Base-by-base conservation (phyloP, 2,888 invertebrate species). In the Chloroclysta siterata region DNA sequence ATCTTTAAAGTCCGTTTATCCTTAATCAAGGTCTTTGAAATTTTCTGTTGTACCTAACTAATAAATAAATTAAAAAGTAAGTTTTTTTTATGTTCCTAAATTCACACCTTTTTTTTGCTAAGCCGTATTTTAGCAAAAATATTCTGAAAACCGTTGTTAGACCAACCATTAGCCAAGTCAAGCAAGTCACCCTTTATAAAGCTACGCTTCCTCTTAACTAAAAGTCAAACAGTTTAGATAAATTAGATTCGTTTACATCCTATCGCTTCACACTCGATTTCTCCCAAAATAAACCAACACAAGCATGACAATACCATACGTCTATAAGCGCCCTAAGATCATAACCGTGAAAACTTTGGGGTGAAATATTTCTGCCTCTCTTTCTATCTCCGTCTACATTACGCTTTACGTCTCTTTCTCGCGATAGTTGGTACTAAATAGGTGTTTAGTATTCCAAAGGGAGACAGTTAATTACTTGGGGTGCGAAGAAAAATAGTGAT, bases 361-460 rank as follows among this genome's bases (percentile, higher is more conserved):
- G 89, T 79, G 85, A 84, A 80, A 80, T 81, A 78, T 76, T 76
- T 77, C 81, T 79, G 74, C 53, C 59, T 86, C 89, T 72, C 82
- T 78, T 65, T 89, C 80, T 17, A 72, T 67, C 85, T 15, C 6
- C 17, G 29, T 5, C 10, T 0, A 13, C n/a, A 52, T 22, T 6
- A 13, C 42, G 57, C 77, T 64, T 6, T 39, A 60, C 51, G 2
- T 85, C 82, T 66, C 80, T 71, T 44, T 85, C 80, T 69, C 63
- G 64, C 79, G 81, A 85, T 88, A 88, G 86, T 86, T 84, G 78
- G 77, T 83, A 88, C 89, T 90, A 91, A 92, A 91, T 91, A 91
- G 89, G 89, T 88, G 88, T 92, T 93, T 92, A 91, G 91, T 90
- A 92, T 91, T 92, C 92, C 82, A 86, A 85, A 89, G 90, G 92